Evolutionary conservation across 2,113 vertebrate genomes (phyloP).

Genomic region (Phoenicopterus ruber): DNA sequence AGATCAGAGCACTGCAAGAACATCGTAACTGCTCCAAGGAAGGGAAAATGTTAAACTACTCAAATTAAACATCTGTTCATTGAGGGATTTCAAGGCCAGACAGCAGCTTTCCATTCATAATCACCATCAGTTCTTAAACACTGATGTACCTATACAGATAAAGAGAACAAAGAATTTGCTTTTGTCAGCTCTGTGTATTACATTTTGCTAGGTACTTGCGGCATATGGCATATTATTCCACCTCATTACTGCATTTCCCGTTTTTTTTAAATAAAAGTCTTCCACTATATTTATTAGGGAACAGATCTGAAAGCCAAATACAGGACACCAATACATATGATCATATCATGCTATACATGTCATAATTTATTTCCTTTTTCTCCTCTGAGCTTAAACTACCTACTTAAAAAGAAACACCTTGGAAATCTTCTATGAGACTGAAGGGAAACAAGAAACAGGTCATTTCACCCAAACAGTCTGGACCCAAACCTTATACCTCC

Average conservation of each 20-base stretch:
- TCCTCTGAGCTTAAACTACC: background rate
- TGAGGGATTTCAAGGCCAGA: slow-evolving; percentile 4
- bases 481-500: background rate
- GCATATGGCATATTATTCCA: background rate
- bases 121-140: background rate
- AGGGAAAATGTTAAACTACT: slow-evolving; percentile 9
- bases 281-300: background rate
- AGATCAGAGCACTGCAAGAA: background rate
- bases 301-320: slow-evolving; percentile 13
- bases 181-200: background rate
- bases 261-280: background rate
- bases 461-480: background rate
- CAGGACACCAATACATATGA: background rate
- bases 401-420: background rate
- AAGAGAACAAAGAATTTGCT: slow-evolving; percentile 24
- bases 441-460: background rate
- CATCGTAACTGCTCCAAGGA: background rate
- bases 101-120: slow-evolving; percentile 11
- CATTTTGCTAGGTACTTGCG: background rate
- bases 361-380: background rate
- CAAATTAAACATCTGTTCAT: slow-evolving; percentile 33
- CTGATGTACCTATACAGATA: background rate
- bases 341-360: background rate
- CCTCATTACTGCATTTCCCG: background rate
- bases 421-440: background rate